Conservation (phyloP, 1,140 invertebrate genomes). For the Leguminivora glycinivorella region DNA sequence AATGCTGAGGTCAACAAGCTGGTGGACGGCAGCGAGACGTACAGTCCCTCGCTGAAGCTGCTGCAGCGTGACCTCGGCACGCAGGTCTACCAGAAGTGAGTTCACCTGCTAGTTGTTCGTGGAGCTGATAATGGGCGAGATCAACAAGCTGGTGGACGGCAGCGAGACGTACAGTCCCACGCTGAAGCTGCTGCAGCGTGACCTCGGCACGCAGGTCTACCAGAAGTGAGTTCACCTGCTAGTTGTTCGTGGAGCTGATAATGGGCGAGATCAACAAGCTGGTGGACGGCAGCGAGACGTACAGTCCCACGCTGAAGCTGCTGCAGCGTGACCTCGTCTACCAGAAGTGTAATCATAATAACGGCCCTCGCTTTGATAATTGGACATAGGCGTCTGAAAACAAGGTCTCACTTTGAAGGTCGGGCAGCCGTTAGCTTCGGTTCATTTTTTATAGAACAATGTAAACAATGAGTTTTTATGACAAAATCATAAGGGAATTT, state of each 20-base stretch:
- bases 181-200: slow-evolving; percentile 81
- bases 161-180: slow-evolving; percentile 90
- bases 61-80: slow-evolving; percentile 84
- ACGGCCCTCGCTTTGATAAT: too few relatives aligned
- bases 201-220: slow-evolving; percentile 86
- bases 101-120: slow-evolving; percentile 79
- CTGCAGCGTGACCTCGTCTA: slow-evolving; percentile 85
- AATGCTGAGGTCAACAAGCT: slow-evolving; percentile 84
- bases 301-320: slow-evolving; percentile 83
- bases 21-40: slow-evolving; percentile 87
- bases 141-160: slow-evolving; percentile 84
- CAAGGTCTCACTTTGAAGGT: too few relatives aligned
- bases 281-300: slow-evolving; percentile 87
- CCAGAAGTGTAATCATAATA: too few relatives aligned
- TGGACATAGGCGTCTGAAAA: too few relatives aligned
- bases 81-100: slow-evolving; percentile 83
- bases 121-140: slow-evolving; percentile 83
- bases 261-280: slow-evolving; percentile 85
- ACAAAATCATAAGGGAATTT: too few relatives aligned
- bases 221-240: slow-evolving; percentile 70
- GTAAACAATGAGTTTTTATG: too few relatives aligned
- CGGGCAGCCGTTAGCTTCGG: too few relatives aligned
- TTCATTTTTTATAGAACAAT: too few relatives aligned
- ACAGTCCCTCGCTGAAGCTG: slow-evolving; percentile 83
- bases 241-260: slow-evolving; percentile 83